Evolutionary conservation across 2,797 vertebrate species (phyloP).

Genomic region (Pseudomugil tenellus): DNA sequence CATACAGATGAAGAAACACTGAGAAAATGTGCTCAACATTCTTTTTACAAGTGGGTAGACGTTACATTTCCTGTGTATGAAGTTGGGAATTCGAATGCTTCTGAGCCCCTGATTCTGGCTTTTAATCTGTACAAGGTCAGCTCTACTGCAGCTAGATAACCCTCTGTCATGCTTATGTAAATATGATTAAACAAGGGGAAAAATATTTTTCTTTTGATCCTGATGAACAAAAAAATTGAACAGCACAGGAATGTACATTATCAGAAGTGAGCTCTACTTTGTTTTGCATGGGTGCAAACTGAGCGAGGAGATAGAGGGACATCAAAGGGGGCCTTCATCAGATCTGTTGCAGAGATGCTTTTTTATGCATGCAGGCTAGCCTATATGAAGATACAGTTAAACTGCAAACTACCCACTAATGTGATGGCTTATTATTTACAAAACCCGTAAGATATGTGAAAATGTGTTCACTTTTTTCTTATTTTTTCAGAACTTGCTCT

Average conservation of each 20-base stretch:
- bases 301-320: constrained; percentile 32
- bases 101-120: background rate
- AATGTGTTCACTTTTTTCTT: background rate
- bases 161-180: constrained; percentile 11
- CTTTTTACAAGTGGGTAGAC: constrained; percentile 52
- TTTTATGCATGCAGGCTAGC: constrained; percentile 22
- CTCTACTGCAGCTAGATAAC: constrained; percentile 19
- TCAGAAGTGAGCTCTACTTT: background rate
- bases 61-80: constrained; percentile 54
- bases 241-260: background rate
- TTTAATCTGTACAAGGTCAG: constrained; percentile 11
- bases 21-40: constrained; percentile 52
- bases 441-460: background rate
- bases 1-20: constrained; percentile 36
- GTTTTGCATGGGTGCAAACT: background rate
- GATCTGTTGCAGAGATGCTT: constrained; percentile 9
- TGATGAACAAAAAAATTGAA: constrained; percentile 1
- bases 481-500: background rate
- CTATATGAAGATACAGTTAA: background rate
- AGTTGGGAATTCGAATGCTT: constrained; percentile 19
- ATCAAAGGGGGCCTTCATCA: constrained; percentile 39
- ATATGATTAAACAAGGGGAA: constrained; percentile 9
- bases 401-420: background rate
- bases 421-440: background rate
- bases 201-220: constrained; percentile 5